Conservation (phyloP, 2,888 invertebrate species). For the Congeria kusceri region DNA sequence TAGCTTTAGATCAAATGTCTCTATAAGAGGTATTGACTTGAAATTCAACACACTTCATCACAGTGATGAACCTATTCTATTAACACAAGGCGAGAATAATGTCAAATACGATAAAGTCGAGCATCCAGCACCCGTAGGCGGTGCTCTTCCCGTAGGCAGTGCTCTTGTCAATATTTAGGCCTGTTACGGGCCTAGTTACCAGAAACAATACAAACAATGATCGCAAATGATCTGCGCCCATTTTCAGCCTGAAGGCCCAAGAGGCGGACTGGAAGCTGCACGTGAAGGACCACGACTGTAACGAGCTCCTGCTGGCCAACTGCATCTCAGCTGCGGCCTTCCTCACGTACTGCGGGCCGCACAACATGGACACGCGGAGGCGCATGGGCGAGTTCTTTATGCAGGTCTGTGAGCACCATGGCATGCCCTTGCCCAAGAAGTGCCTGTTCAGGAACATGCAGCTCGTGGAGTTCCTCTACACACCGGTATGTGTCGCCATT, state of each 20-base stretch:
- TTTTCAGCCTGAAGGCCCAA: constrained; percentile 81
- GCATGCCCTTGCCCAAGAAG: constrained; percentile 79
- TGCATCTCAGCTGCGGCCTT: constrained; percentile 84
- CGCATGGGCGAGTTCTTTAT: constrained; percentile 84
- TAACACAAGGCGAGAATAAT: no score
- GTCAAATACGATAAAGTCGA: no score
- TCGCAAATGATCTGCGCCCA: neutral
- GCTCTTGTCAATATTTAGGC: no score
- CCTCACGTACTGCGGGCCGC: constrained; percentile 84
- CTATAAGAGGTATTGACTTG: no score
- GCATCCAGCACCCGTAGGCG: no score
- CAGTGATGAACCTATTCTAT: no score
- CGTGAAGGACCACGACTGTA: constrained; percentile 82
- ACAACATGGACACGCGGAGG: constrained; percentile 82
- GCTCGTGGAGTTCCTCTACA: constrained; percentile 82
- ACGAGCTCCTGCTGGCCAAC: constrained; percentile 83
- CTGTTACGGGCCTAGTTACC: no score
- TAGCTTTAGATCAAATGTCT: no score
- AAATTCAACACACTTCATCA: no score
- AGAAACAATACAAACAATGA: no score
- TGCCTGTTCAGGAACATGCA: constrained; percentile 81
- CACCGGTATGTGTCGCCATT: constrained; percentile 76
- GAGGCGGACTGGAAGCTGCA: constrained; percentile 82
- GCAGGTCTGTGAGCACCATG: constrained; percentile 84
- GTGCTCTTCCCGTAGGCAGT: no score